Base-by-base conservation (phyloP, 2,888 invertebrate species). In the Ophion ventricosus region DNA sequence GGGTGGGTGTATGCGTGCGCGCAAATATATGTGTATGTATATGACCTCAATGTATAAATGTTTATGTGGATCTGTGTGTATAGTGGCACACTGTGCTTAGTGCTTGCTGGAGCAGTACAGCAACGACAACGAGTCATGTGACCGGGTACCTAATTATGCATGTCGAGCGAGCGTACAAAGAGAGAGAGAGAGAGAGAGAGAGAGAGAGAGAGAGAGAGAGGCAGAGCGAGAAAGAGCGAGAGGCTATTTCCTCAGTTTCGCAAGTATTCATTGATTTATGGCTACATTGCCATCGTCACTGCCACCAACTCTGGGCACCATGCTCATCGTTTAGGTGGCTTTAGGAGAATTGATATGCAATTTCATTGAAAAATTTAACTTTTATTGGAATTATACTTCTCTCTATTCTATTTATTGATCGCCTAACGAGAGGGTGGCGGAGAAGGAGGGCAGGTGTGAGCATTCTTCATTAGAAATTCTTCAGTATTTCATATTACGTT, bases 91-190 rank as follows among this genome's bases (percentile, higher is more conserved):
- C 70, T 66, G 75, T 79, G 72, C 76, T 73, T 40, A 56, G 72
- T 73, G 76, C 73, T 82, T 73, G 73, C 76, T 82, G 76, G 82
- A 80, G 85, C 82, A 80, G 72, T 66, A 78, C 74, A 74, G 75
- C 85, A 69, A 81, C 78, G 84, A 84, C 75, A 57, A 69, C 85
- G 80, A 85, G 79, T 85, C 85, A 82, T 82, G 82, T 82, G 85
- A 85, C 82, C 82, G 80, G 84, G 86, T 84, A 80, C 83, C 86
- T 86, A 86, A 86, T 86, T 86, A 86, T 86, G 85, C 83, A 86
- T 85, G 86, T 85, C 85, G 83, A 69, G 77, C 61, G 76, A 59
- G 59, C 49, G 57, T 63, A 67, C 43, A 59, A 59, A 69, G 59
- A 29, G 74, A 25, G 81, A 76, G 81, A 69, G 75, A 69, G 72